Conservation (phyloP, 2,113 vertebrate species). For the Nyctibius bracteatus region DNA sequence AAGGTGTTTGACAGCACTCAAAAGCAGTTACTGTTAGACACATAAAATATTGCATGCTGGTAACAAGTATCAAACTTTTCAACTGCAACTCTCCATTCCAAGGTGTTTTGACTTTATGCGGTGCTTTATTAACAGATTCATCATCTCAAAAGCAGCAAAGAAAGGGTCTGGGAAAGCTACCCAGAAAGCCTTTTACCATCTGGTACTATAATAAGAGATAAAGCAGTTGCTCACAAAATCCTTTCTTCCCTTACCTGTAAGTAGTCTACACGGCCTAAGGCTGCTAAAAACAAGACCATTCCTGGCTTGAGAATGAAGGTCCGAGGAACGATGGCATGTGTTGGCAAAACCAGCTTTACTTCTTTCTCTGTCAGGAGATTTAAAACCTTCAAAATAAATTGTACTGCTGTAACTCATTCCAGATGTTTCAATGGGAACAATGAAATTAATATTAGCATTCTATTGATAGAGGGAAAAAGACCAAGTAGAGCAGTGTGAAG, state of each 20-base stretch:
- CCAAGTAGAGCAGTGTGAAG: background rate
- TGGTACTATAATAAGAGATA: background rate
- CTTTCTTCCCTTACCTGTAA: conserved; percentile 76
- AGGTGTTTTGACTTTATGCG: background rate
- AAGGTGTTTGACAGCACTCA: background rate
- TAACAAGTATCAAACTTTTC: background rate
- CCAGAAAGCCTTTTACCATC: background rate
- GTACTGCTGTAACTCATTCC: background rate
- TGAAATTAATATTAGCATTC: background rate
- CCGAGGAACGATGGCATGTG: conserved; percentile 80
- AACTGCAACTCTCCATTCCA: background rate
- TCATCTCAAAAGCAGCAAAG: background rate
- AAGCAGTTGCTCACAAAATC: background rate
- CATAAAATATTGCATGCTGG: rapidly evolving
- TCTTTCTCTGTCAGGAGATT: conserved; percentile 85
- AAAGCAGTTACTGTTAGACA: background rate
- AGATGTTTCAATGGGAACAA: background rate
- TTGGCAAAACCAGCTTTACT: conserved; percentile 84
- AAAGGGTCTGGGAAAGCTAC: background rate
- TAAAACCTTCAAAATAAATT: conserved; percentile 79
- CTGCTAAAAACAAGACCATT: conserved; percentile 84
- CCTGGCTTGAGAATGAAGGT: conserved; percentile 88
- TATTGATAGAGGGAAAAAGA: background rate
- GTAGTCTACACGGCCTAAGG: conserved; percentile 86
- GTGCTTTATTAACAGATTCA: background rate